A percentile compares a stretch with the other conserved stretches of the same genome.
Evolutionary conservation across 2,797 vertebrate genomes (phyloP).

Genomic region (Bradypodion pumilum): DNA sequence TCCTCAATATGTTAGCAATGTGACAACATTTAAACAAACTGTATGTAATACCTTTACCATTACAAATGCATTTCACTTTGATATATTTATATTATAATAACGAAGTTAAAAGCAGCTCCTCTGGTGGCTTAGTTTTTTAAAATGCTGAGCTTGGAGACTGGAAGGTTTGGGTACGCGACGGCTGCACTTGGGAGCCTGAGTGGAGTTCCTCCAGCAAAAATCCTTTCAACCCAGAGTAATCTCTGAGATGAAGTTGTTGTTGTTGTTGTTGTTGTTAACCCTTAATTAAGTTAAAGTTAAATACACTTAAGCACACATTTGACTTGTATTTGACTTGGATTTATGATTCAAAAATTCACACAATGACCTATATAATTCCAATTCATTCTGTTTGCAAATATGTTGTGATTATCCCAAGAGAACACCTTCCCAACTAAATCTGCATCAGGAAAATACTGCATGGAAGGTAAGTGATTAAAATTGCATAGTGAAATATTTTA

Average conservation of each 20-base stretch:
- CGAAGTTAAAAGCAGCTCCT: no score
- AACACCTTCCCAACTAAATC: background rate
- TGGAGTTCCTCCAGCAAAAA: no score
- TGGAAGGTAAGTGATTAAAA: background rate
- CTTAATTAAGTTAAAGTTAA: background rate
- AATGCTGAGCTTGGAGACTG: no score
- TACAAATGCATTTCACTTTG: background rate
- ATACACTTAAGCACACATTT: background rate
- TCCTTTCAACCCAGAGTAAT: no score
- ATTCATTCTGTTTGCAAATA: background rate
- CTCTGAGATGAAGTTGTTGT: no score
- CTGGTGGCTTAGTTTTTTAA: no score
- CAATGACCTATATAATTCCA: background rate
- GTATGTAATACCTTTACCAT: background rate
- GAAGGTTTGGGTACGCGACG: no score
- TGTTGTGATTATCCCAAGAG: background rate
- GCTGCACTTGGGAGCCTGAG: no score
- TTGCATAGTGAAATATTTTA: background rate
- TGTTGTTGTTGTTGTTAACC: no score
- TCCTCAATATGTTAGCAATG: conserved; percentile 11
- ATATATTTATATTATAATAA: background rate
- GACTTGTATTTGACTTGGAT: background rate
- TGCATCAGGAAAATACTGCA: background rate
- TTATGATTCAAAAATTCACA: background rate
- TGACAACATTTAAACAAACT: background rate